A percentile compares a stretch with the other conserved stretches of the same genome.
phyloP scores from a whole-genome alignment of 2,888 invertebrate genomes.

The Amiota mariae region DNA sequence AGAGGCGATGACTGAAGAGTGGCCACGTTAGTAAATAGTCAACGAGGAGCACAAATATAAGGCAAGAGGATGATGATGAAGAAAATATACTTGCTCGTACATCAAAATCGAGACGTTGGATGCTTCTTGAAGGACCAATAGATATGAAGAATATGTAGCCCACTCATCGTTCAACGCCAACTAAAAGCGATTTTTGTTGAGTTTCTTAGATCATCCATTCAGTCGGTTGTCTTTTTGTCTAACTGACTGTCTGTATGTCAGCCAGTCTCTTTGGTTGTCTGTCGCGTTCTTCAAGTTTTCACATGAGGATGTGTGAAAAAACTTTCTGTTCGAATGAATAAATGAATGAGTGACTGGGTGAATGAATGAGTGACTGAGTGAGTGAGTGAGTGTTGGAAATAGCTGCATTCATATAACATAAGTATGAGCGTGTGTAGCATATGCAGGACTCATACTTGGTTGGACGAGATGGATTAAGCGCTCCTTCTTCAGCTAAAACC shows the following conservation, averaged over 20 bases:
- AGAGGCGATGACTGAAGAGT: neutral
- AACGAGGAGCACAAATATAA: neutral
- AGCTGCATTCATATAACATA: no score
- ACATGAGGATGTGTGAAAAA: no score
- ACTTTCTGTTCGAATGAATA: neutral
- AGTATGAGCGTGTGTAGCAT: conserved; percentile 27
- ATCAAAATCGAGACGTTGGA: conserved; percentile 42
- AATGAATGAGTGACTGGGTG: conserved; percentile 6
- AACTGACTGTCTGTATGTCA: neutral
- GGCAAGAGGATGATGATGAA: neutral
- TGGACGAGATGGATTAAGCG: conserved; percentile 60
- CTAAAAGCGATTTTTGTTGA: neutral
- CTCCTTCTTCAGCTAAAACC: conserved; percentile 37
- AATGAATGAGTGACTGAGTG: conserved; percentile 18
- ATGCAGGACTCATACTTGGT: conserved; percentile 50
- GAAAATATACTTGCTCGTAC: conserved; percentile 38
- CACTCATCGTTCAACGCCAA: conserved; percentile 42
- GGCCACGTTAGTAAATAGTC: neutral
- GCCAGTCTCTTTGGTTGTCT: conserved; percentile 28
- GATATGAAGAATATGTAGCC: conserved; percentile 44
- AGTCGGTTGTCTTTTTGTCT: conserved; percentile 7
- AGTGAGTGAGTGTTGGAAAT: conserved; percentile 32
- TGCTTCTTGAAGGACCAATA: neutral
- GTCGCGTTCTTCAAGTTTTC: no score
- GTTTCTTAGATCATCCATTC: neutral